Percentiles rank a stretch among this genome's conserved stretches.
phyloP scores from a whole-genome alignment of 1,140 invertebrate species.

The Apis dorsata region DNA sequence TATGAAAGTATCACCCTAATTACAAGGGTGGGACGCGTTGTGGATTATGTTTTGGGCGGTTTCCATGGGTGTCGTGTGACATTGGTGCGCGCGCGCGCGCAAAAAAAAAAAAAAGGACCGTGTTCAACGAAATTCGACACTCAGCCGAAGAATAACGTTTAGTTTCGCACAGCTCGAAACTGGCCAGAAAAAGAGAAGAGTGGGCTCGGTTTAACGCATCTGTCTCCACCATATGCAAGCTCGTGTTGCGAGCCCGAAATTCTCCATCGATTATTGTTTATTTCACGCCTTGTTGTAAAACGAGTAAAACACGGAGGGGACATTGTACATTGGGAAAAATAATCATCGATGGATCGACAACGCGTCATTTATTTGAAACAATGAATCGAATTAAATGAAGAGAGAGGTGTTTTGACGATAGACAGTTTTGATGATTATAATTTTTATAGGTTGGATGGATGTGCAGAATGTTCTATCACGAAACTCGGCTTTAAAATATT shows the following conservation, averaged over 20 bases:
- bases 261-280: conserved; percentile 18
- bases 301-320: not conserved
- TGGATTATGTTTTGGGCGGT: conserved; percentile 56
- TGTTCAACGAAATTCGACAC: conserved; percentile 58
- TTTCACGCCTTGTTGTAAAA: not conserved
- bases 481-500: conserved; percentile 40
- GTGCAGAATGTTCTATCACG: not conserved
- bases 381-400: not conserved
- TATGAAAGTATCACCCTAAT: conserved; percentile 61
- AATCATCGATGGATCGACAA: not conserved
- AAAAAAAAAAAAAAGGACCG: conserved; percentile 42
- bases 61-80: conserved; percentile 62
- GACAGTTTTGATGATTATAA: not conserved
- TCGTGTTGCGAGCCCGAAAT: conserved; percentile 38
- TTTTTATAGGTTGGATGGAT: not conserved
- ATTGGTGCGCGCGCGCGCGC: not conserved
- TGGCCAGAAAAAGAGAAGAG: conserved; percentile 34
- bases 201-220: conserved; percentile 52
- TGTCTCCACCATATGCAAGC: conserved; percentile 57
- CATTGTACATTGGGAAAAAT: not conserved
- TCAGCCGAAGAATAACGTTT: conserved; percentile 43
- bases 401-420: too few species aligned
- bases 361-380: not conserved
- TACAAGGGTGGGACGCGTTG: conserved; percentile 37
- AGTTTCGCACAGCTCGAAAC: conserved; percentile 28